phyloP scores from a whole-genome alignment of 1,140 invertebrate species.

The Psilanteris sp. region DNA sequence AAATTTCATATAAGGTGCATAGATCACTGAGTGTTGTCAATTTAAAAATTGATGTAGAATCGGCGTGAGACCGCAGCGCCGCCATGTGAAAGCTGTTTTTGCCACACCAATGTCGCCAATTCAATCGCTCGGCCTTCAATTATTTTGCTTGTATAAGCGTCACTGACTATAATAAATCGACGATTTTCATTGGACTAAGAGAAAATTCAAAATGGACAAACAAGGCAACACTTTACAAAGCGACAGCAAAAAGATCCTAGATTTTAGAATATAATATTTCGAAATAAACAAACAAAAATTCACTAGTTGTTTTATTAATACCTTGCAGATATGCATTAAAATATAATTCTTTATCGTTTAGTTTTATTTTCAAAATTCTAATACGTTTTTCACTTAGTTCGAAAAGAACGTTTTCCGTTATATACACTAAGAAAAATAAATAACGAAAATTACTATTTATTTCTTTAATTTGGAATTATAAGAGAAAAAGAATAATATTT shows the following conservation, averaged over 20 bases:
- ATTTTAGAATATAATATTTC: conserved; percentile 61
- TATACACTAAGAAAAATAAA: no score
- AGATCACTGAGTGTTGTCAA: conserved; percentile 62
- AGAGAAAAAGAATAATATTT: no score
- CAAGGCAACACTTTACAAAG: conserved; percentile 23
- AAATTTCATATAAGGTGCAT: conserved; percentile 62
- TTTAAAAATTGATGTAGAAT: conserved; percentile 56
- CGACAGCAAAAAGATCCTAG: conserved; percentile 50
- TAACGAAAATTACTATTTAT: no score
- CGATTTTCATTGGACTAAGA: conserved; percentile 53
- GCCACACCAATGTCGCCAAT: conserved; percentile 28
- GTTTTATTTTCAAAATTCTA: no score
- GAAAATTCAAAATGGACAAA: conserved; percentile 5
- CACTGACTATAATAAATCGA: conserved; percentile 56
- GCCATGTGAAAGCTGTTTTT: conserved; percentile 20
- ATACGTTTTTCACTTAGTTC: no score
- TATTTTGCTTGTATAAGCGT: conserved; percentile 63
- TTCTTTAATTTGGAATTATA: no score
- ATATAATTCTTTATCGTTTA: no score
- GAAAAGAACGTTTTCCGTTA: no score
- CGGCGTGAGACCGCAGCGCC: conserved; percentile 26
- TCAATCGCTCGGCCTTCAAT: conserved; percentile 53
- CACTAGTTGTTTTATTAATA: conserved; percentile 31
- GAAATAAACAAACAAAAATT: conserved; percentile 60
- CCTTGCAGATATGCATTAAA: no score